A percentile compares a stretch with the other conserved stretches of the same genome.
Evolutionary conservation across 2,888 invertebrate species (phyloP).

Genomic region (Silvanus unidentatus): DNA sequence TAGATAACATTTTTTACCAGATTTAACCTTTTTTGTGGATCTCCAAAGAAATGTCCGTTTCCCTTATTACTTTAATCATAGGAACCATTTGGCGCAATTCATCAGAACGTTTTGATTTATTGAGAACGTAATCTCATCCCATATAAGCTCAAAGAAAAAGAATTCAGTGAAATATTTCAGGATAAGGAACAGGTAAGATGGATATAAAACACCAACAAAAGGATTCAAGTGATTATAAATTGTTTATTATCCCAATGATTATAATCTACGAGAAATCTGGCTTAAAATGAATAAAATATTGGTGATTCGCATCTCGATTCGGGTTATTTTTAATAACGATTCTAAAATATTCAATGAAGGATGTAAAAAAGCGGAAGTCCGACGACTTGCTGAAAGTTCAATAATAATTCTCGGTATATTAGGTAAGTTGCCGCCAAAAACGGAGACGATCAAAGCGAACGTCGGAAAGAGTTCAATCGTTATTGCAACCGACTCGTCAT

Average conservation of each 20-base stretch:
- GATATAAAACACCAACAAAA: no score
- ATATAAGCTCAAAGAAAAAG: background rate
- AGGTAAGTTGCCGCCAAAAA: slow-evolving; percentile 15
- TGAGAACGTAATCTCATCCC: slow-evolving; percentile 26
- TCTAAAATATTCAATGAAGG: slow-evolving; percentile 16
- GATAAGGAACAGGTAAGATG: no score
- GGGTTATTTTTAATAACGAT: slow-evolving; percentile 12
- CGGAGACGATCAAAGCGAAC: slow-evolving; percentile 23
- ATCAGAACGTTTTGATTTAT: slow-evolving; percentile 44
- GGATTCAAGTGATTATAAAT: no score
- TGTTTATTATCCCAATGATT: no score
- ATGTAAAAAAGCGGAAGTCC: slow-evolving; percentile 20
- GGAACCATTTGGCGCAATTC: slow-evolving; percentile 47
- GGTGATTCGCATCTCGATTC: no score
- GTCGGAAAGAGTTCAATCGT: slow-evolving; percentile 28
- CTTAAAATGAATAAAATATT: no score
- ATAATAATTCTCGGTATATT: slow-evolving; percentile 20
- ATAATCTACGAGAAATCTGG: no score
- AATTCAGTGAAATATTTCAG: no score
- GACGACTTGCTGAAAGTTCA: slow-evolving; percentile 21
- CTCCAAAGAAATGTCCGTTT: slow-evolving; percentile 39
- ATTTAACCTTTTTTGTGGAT: slow-evolving; percentile 39
- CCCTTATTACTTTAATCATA: slow-evolving; percentile 49
- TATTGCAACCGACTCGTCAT: slow-evolving; percentile 26
- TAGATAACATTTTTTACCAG: slow-evolving; percentile 44